Evolutionary conservation across 1,140 invertebrate genomes (phyloP), one percentile per base, ranked within the genome.

Genomic region (fruit fly (Drosophila melanogaster)): DNA sequence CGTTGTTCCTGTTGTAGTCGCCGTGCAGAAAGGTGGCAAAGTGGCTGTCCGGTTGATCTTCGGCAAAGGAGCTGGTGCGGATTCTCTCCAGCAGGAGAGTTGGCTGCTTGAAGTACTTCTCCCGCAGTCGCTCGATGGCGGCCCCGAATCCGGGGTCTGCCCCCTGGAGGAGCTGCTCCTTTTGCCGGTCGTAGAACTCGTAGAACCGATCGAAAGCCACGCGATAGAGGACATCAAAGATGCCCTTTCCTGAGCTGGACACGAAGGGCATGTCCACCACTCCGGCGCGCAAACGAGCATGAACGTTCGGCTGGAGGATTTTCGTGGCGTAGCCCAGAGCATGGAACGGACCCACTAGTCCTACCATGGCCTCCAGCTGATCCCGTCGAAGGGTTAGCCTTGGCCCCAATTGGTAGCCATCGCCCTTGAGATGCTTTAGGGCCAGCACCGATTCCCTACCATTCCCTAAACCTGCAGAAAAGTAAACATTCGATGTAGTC

Each of bases 1-100:
- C 90, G 72, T 92, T 92, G 66, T 92, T 92, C 6, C 91, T 84
- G 62, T 92, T 92, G 50, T 73, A 92, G 40, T 92, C 91, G 30
- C 91, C 91, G 49, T 92, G 91, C n/a, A 91, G 56, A 11, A 92
- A 77, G 4, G 83, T 91, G 12, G 71, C 70, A 46, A 92, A 92
- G 5, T 64, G 7, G 6, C 53, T 62, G 26, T 91, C 90, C 14
- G 61, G 40, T 17, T 79, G 80, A 6, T 61, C 49, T 1, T 44
- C 57, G 33, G 64, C 62, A 10, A 47, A 59, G 3, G 79, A 46
- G 0, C 14, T 22, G n/a, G 53, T 86, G 22, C 85, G 74, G 37
- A 92, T 67, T 4, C 35, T 54, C 41, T 92, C 91, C 22, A 92
- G 40, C 19, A 92, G 55, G 2, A 57, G 40, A 4, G 44, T 57